Evolutionary conservation across 2,797 vertebrate genomes (phyloP).

Genomic region (Malurus splendens): DNA sequence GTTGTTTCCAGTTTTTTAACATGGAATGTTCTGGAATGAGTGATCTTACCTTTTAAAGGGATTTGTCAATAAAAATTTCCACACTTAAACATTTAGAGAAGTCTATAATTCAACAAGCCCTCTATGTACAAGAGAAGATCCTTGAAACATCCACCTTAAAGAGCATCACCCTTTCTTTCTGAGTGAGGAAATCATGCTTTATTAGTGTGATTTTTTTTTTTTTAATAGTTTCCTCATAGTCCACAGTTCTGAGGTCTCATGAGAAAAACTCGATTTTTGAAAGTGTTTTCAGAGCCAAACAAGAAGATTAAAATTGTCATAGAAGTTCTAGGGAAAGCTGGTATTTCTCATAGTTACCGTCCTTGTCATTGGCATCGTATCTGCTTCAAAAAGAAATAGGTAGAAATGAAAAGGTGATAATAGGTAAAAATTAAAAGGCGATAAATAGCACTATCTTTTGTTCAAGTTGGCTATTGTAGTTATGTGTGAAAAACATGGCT

Average conservation of each 20-base stretch:
- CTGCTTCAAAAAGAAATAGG: not conserved
- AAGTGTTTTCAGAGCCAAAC: not conserved
- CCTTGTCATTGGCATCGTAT: not conserved
- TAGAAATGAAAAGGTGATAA: not conserved
- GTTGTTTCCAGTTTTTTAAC: not conserved
- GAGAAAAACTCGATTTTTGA: not conserved
- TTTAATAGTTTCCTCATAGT: not conserved
- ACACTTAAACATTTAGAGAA: not conserved
- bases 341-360: not conserved
- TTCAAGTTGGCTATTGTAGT: not conserved
- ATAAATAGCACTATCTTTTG: not conserved
- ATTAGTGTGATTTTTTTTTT: not conserved
- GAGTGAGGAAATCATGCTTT: not conserved
- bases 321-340: not conserved
- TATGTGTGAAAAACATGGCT: not conserved
- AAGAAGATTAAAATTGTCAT: not conserved
- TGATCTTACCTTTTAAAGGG: not conserved
- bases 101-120: not conserved
- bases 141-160: not conserved
- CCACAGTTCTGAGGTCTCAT: not conserved
- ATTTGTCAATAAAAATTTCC: not conserved
- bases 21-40: not conserved
- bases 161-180: not conserved
- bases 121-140: not conserved
- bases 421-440: not conserved